Evolutionary conservation across 1,140 invertebrate species (phyloP), one percentile per base, ranked within the genome.

Genomic region (Pectinophora gossypiella): DNA sequence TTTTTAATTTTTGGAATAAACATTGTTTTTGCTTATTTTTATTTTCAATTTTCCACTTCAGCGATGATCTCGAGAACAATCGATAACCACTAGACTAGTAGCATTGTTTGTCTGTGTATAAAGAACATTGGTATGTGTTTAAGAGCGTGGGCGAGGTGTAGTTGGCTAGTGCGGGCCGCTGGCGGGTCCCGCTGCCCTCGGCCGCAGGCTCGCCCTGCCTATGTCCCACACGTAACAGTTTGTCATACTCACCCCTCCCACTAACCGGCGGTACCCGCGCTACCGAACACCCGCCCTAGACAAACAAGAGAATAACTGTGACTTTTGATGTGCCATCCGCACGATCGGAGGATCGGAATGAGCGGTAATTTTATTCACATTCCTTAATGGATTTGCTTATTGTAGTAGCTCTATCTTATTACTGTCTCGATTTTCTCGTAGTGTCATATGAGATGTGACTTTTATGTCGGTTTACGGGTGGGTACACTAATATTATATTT

Each of bases 401-500:
- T 83, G 78, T 83, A 85, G 81, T 81, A 81, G 81, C 78, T 85
- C 78, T 76, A 70, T 68, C 65, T 72, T 76, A 74, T 81, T 78
- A 85, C 79, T 85, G 79, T 85, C 76, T 83, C 78, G 73, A 76
- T 72, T 79, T 78, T 76, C 73, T 83, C 67, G 79, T 83, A 85
- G 77, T 79, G 72, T 77, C 74, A 73, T 73, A 72, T 75, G 61
- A 69, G 58, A 76, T 70, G 71, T 74, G 72, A 74, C 68, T 63
- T 59, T 65, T 66, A n/a, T 70, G 74, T 78, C 79, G 79, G 76
- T 82, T 69, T 52, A 73, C 72, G 82, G 82, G 78, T 85, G 82
- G 82, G 82, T 85, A 83, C 82, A 81, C 77, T 85, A 81, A 81
- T 83, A 75, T 82, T 82, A 85, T 85, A 75, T 79, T 80, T 83